phyloP scores from a whole-genome alignment of 1,140 invertebrate genomes.

The Brachionus plicatilis region DNA sequence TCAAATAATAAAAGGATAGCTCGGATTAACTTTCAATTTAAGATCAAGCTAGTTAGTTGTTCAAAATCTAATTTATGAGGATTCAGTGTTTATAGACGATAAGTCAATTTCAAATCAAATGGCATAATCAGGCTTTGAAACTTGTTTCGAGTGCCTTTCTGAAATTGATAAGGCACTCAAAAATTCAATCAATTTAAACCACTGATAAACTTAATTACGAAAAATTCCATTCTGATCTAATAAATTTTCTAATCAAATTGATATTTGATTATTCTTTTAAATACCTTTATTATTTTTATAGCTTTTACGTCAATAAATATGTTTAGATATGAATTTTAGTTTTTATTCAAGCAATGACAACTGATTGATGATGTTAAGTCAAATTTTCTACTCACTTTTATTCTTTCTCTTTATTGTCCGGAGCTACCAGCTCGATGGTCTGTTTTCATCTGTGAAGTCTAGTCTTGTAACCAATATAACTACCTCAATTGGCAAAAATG shows the following conservation, averaged over 20 bases:
- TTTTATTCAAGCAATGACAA: neutral
- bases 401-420: neutral
- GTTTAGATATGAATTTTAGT: neutral
- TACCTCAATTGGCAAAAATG: neutral
- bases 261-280: neutral
- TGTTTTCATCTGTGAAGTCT: neutral
- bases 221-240: neutral
- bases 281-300: neutral
- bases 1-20: neutral
- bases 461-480: conserved; percentile 1
- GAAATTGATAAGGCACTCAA: neutral
- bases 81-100: neutral
- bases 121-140: neutral
- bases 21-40: neutral
- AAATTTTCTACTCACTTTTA: neutral
- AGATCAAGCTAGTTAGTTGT: neutral
- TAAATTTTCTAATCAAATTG: conserved; percentile 18
- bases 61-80: neutral
- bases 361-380: neutral
- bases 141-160: neutral
- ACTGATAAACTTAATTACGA: conserved; percentile 21
- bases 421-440: neutral
- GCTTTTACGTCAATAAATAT: conserved; percentile 14
- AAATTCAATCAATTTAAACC: neutral
- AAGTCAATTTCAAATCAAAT: neutral